phyloP scores from a whole-genome alignment of 2,888 invertebrate species.

The Nephrotoma flavescens region DNA sequence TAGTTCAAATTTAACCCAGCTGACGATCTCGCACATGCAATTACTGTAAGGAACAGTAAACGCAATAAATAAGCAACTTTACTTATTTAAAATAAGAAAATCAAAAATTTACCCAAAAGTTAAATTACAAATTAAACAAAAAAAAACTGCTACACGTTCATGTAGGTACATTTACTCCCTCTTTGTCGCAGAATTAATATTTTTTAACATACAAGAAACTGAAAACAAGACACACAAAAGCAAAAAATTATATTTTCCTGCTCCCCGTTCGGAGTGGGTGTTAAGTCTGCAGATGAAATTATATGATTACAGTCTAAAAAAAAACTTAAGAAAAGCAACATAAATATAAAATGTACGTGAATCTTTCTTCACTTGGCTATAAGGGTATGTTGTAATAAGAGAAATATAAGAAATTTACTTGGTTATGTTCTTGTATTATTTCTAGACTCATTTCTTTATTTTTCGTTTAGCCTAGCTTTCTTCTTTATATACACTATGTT shows the following conservation, averaged over 20 bases:
- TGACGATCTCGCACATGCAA: neutral
- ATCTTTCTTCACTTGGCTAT: neutral
- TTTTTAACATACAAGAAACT: neutral
- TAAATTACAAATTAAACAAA: neutral
- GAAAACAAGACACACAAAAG: neutral
- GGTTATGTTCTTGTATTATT: neutral
- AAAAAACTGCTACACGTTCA: neutral
- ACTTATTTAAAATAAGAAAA: neutral
- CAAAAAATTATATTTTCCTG: neutral
- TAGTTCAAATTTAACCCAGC: too few species aligned
- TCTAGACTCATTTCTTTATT: neutral
- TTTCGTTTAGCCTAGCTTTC: neutral
- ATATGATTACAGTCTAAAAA: neutral
- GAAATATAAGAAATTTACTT: neutral
- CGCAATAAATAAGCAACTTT: neutral
- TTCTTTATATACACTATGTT: neutral
- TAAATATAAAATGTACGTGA: neutral
- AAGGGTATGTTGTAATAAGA: neutral
- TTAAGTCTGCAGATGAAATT: constrained; percentile 4
- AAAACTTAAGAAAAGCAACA: neutral
- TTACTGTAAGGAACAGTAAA: neutral
- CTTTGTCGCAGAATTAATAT: neutral
- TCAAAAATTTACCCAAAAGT: neutral
- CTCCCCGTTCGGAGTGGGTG: neutral
- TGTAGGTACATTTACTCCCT: neutral